Percentiles rank a stretch among this genome's conserved stretches.
Conservation (phyloP, 2,797 vertebrate species). For the Chrosomus eos region DNA sequence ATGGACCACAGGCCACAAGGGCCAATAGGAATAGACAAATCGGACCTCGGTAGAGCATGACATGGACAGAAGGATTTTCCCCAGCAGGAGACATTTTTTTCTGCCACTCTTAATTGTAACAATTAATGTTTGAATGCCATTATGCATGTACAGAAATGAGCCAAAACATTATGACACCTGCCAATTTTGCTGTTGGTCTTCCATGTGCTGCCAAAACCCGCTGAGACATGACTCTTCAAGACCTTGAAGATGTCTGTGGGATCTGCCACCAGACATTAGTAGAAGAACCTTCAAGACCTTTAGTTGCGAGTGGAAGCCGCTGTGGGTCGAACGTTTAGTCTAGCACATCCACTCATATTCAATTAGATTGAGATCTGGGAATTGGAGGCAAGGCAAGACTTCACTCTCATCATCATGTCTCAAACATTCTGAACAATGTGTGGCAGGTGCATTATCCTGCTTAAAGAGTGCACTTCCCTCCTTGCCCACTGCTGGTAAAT, state of each 20-base stretch:
- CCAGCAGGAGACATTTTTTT: neutral
- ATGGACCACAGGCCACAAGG: slow-evolving; percentile 82
- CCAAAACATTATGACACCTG: neutral
- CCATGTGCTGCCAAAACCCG: neutral
- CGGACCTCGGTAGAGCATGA: slow-evolving; percentile 79
- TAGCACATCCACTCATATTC: neutral
- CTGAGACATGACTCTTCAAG: neutral
- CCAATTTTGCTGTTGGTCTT: neutral
- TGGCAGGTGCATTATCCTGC: neutral
- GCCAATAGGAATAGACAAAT: slow-evolving; percentile 69
- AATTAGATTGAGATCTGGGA: neutral
- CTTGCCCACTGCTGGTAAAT: neutral
- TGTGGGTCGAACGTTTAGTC: neutral
- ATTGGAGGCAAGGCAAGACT: neutral
- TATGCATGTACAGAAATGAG: neutral
- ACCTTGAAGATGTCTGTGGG: neutral
- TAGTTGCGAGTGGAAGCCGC: neutral
- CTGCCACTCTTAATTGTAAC: neutral
- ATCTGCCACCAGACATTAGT: neutral
- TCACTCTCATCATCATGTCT: neutral
- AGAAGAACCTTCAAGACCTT: neutral
- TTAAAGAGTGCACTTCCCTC: neutral
- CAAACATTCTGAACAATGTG: neutral
- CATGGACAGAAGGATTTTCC: neutral
- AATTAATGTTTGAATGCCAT: neutral